Evolutionary conservation across 92 coral and sea anemone species (phyloP), one percentile per base, ranked within the genome.

Genomic region (Porites rus): DNA sequence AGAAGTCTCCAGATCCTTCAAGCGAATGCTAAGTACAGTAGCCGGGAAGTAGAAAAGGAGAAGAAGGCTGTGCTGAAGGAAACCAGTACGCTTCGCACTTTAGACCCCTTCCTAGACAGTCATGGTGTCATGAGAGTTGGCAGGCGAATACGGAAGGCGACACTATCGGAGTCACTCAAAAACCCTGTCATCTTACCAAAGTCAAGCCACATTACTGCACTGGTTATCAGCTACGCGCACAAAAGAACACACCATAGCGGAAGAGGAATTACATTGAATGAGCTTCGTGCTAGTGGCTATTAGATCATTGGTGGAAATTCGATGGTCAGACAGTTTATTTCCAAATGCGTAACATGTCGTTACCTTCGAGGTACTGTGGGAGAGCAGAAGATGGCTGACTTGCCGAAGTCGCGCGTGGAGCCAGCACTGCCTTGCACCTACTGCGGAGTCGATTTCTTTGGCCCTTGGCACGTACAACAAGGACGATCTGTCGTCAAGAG

Each of bases 361-460:
- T 52, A 81, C 63, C 90, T 92, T n/a, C 82, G 88, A 43, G 95
- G 91, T 4, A 70, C 81, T 14, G 51, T 58, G 8, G 88, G 90
- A 63, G 88, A 93, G 73, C 96, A 90, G 84, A 90, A 84, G 75
- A 90, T 93, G 96, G 92, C 93, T 20, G 96, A 93, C n/a, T 83
- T 90, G 60, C 93, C 85, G 51, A 79, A 83, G 88, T 82, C 76
- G 7, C 90, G 91, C 61, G 73, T 89, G 68, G 83, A 81, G 74
- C 86, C 87, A 10, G 87, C 90, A 64, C 91, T 89, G 13, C 91
- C 91, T 19, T 92, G 89, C 85, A 77, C 91, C 4, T 90, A 83
- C 58, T 88, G 89, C 71, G 92, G 72, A 19, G 84, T 84, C 0
- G 88, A 88, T 50, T 83, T 75, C 76, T 92, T 88, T 38, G 92